These are phyloP conservation scores for Setipinna tenuifilis DNA, from an alignment of 2,797 vertebrate species.

Conservation along the genomic window DNA sequence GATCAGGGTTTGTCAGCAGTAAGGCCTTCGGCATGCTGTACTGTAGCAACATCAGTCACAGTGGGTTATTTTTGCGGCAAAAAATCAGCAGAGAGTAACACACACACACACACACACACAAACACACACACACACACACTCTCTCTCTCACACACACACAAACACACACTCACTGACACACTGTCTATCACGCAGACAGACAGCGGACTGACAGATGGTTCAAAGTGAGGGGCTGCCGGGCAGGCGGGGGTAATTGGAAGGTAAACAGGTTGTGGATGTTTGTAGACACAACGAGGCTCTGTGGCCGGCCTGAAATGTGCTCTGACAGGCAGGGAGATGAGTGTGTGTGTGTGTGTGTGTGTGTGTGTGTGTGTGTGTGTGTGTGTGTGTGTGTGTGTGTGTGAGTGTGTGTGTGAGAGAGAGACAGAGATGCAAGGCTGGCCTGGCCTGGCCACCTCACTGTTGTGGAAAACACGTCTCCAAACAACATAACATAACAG, in stretches of 20 bases:
- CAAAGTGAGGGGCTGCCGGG: neutral
- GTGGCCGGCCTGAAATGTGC: neutral
- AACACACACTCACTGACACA: neutral
- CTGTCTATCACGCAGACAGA: neutral
- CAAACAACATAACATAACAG: conserved; percentile 24
- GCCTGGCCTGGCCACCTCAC: neutral
- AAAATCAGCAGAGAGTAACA: too few species aligned
- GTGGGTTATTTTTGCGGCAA: too few species aligned
- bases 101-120: too few species aligned
- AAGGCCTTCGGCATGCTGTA: too few species aligned
- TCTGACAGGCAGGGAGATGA: neutral
- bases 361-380: too few species aligned
- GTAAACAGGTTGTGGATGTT: neutral
- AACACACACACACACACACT: too few species aligned
- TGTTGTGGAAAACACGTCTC: conserved; percentile 18
- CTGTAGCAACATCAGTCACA: too few species aligned
- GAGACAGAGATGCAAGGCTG: neutral
- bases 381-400: too few species aligned
- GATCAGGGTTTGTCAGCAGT: too few species aligned
- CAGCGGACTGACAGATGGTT: neutral
- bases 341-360: too few species aligned
- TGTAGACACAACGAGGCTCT: neutral
- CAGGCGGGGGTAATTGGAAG: neutral
- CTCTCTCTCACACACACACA: too few species aligned
- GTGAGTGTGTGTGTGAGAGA: too few species aligned